Conservation (phyloP, 2,113 vertebrate species). For the Rhinoderma darwinii region DNA sequence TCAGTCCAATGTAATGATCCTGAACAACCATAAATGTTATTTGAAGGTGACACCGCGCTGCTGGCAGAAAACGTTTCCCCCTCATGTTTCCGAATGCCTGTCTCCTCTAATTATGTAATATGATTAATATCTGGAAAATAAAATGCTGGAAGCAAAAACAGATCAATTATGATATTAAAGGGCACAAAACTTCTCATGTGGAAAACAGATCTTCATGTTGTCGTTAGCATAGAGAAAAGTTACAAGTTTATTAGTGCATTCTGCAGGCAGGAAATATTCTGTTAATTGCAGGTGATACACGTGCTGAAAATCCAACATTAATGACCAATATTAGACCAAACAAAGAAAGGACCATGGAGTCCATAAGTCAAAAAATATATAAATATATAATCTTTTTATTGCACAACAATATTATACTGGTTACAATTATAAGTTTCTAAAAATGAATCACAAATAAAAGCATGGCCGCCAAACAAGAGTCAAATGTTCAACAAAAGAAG, state of each 20-base stretch:
- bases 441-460: no score
- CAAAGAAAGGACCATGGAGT: no score
- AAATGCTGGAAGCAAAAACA: neutral
- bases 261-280: neutral
- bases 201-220: neutral
- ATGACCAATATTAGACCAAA: no score
- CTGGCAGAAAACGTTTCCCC: neutral
- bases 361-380: no score
- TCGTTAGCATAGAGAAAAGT: neutral
- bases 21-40: neutral
- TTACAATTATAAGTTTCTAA: no score
- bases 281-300: no score
- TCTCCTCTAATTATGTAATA: conserved; percentile 8
- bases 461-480: no score
- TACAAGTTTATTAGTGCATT: neutral
- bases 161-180: neutral
- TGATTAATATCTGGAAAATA: neutral
- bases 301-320: no score
- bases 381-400: no score
- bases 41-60: neutral
- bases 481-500: no score
- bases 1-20: neutral
- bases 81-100: neutral
- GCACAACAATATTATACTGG: no score
- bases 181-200: neutral